These are phyloP conservation scores for Pluvialis apricaria DNA, from an alignment of 2,113 vertebrate species.

Conservation along the genomic window DNA sequence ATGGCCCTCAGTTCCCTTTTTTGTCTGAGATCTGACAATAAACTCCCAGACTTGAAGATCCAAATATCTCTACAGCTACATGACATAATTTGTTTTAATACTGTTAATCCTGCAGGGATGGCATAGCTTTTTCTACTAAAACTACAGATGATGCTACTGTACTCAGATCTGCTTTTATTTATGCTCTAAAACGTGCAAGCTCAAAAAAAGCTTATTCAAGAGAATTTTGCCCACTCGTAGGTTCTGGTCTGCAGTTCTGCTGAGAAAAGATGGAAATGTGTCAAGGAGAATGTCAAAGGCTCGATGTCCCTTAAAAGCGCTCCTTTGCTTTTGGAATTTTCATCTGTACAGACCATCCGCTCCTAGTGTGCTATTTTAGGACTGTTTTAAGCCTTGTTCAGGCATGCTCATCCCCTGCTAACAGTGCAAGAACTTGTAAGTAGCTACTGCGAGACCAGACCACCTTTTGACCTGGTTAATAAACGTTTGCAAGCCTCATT, in stretches of 20 bases:
- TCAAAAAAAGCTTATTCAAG: neutral
- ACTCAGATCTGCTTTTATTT: neutral
- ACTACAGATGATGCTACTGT: neutral
- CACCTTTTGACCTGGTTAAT: conserved; percentile 19
- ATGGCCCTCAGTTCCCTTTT: neutral
- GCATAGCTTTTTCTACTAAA: neutral
- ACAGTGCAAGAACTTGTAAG: neutral
- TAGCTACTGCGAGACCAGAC: neutral
- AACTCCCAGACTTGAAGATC: neutral
- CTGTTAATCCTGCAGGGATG: neutral
- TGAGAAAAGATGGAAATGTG: neutral
- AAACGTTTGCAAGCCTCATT: neutral
- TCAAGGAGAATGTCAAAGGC: conserved; percentile 50
- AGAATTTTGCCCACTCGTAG: neutral
- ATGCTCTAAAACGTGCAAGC: neutral
- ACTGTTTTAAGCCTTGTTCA: neutral
- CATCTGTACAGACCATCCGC: neutral
- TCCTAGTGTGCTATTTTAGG: conserved; percentile 47
- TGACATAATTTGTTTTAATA: neutral
- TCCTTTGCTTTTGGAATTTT: conserved; percentile 32
- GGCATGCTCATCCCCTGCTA: neutral
- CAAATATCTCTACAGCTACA: neutral
- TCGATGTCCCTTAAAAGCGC: neutral
- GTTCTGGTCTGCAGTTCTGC: neutral
- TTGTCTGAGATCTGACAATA: neutral